Base-by-base conservation (phyloP, 2,113 vertebrate genomes). In the Toxotes jaculatrix region DNA sequence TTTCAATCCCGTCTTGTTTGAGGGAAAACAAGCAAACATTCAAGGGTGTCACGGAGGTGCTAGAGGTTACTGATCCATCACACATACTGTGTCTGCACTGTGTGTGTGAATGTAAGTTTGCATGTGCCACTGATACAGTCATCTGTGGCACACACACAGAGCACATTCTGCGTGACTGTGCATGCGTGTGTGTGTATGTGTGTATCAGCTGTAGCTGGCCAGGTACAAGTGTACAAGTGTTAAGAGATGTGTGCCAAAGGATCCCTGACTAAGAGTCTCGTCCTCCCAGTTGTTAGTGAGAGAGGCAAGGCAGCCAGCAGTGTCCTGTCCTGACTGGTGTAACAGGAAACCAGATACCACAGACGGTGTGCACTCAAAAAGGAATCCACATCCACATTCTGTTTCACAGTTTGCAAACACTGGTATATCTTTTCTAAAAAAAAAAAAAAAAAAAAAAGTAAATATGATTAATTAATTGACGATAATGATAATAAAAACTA, bases 1-100 rank as follows among this genome's bases (percentile, higher is more conserved):
- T 87, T 86, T 90, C 88, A 91, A 53, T 77, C 74, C 75, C 19
- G 75, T 23, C 84, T 75, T 83, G 83, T 88, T 87, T 90, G 57
- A 86, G 88, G 67, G 87, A 92, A 91, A 93, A 93, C 91, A 92
- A 91, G 85, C 91, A 91, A 87, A 92, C 87, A 77, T 77, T 88
- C 78, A 74, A 55, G 82, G 77, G 86, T 90, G 89, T 87, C 87
- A 80, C 77, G 42, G 83, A 92, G 88, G 87, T 94, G 85, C 71
- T 67, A 74, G 83, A 89, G 90, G 87, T 94, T 79, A 89, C 77
- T 45, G 75, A 63, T 70, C 82, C 65, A 43, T 84, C 72, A 42
- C 79, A 63, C 76, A 49, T 71, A 16, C 38, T 53, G 62, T 11
- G 5, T 57, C 56, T 31, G 55, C 65, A 66, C 42, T 53, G 27